Base-by-base conservation (phyloP, 2,888 invertebrate species). In the Pachydiplax longipennis region DNA sequence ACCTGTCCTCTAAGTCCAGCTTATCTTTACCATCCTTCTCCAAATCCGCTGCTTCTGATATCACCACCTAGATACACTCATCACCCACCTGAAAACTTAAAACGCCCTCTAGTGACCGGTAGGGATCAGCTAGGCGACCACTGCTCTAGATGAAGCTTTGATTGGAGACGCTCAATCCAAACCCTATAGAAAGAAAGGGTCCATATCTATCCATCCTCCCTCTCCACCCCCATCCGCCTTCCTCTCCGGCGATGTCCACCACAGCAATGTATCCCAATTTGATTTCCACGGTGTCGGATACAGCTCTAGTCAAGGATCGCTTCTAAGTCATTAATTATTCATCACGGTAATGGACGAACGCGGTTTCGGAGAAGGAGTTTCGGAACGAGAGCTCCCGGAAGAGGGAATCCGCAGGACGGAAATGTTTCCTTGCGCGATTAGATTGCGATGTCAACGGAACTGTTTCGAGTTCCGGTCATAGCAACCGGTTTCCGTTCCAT, bases 321-420 rank as follows among this genome's bases (percentile, higher is more conserved):
- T 31, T 44, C 40, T 22, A 81, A 40, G 82, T 82, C 83, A 83
- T 83, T 58, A 58, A 83, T 83, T 83, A 83, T 83, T 83, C 83
- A 83, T 35, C 83, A 61, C 31, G 4, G 58, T 83, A 83, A 83
- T 83, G 83, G 83, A 83, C 31, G 83, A 53, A 83, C 25, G 82
- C 31, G 82, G 82, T 81, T 81, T 81, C 31, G 44, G 48, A 82
- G 48, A 25, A 48, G 82, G 48, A 22, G 25, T 82, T n/a, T 44
- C 44, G 82, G 82, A 48, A 48, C 31, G 44, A n/a, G 82, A 22
- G 13, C 82, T 12, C 48, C 48, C 25, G 82, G 31, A 25, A 44
- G 40, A 10, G 82, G 25, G 44, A 10, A 44, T 53, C 22, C 22
- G 83, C 15, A 58, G 18, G 25, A 35, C 22, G 18, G 81, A 15